These are phyloP conservation scores for Chrysodeixis includens DNA, from an alignment of 2,888 invertebrate species.

Conservation along the genomic window DNA sequence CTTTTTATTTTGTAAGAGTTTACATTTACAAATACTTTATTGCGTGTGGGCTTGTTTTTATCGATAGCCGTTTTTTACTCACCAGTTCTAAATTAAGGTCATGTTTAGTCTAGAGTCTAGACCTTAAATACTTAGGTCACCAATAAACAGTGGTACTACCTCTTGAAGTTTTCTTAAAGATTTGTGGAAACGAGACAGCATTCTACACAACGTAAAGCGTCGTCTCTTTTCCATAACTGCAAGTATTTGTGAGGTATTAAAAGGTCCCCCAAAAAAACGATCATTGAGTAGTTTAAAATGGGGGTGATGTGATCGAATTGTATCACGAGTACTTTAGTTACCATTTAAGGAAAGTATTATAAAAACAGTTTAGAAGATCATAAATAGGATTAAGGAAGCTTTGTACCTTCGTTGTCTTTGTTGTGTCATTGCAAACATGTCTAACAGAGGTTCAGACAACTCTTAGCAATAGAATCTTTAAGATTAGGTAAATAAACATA, in stretches of 20 bases:
- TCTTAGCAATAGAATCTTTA: neutral
- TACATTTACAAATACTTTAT: constrained; percentile 31
- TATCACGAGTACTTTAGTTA: neutral
- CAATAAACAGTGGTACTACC: neutral
- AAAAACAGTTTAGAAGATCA: neutral
- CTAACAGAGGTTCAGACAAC: neutral
- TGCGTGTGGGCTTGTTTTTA: constrained; percentile 57
- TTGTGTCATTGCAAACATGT: neutral
- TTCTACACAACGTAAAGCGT: too few relatives aligned
- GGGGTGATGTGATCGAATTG: neutral
- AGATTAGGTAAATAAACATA: too few relatives aligned
- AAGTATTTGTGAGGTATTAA: too few relatives aligned
- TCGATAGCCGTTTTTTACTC: constrained; percentile 64
- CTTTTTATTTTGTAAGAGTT: constrained; percentile 14
- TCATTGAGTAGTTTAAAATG: too few relatives aligned
- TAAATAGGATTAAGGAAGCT: neutral
- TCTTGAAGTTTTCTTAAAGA: too few relatives aligned
- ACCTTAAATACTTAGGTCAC: constrained; percentile 40
- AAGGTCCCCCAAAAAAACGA: too few relatives aligned
- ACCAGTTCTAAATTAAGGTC: constrained; percentile 61
- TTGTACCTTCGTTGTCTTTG: neutral
- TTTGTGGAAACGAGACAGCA: too few relatives aligned
- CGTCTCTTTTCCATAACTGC: too few relatives aligned
- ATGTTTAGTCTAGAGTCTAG: constrained; percentile 51
- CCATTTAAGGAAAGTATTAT: neutral